Percentiles rank a stretch among this genome's conserved stretches.
Conservation (phyloP, 92 coral and sea anemone species). For the Paramuricea clavata region DNA sequence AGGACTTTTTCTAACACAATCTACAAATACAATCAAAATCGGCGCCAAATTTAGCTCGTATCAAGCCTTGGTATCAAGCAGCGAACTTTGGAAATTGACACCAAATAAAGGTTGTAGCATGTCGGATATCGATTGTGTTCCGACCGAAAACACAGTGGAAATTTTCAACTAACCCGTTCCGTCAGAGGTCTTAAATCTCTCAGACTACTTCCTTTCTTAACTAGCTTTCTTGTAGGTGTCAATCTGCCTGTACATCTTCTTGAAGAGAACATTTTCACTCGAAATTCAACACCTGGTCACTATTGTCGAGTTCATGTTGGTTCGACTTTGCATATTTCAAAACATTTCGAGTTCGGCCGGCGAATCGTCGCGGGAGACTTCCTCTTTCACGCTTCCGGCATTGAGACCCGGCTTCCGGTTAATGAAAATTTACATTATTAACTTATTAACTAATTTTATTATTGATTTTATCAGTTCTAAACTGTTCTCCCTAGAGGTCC, state of each 20-base stretch:
- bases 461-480: too few species aligned
- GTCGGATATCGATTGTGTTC: not conserved
- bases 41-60: constrained; percentile 25
- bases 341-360: not conserved
- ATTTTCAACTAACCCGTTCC: constrained; percentile 78
- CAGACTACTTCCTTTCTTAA: constrained; percentile 94
- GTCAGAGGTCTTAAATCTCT: constrained; percentile 91
- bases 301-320: not conserved
- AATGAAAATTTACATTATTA: not conserved
- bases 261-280: constrained; percentile 6
- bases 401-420: not conserved
- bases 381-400: constrained; percentile 12
- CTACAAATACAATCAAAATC: constrained; percentile 42
- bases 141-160: not conserved
- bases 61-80: constrained; percentile 3
- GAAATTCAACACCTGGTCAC: constrained; percentile 20
- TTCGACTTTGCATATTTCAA: not conserved
- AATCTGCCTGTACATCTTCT: constrained; percentile 44
- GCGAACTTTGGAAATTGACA: constrained; percentile 13
- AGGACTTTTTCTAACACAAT: constrained; percentile 90
- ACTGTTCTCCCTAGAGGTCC: too few species aligned
- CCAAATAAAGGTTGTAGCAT: not conserved
- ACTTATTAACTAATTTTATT: too few species aligned
- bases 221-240: constrained; percentile 91
- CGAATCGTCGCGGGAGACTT: not conserved